A percentile compares a stretch with the other conserved stretches of the same genome.
These are phyloP conservation scores for Ichneumoninae sp. DNA, from an alignment of 2,888 invertebrate species.

Conservation along the genomic window DNA sequence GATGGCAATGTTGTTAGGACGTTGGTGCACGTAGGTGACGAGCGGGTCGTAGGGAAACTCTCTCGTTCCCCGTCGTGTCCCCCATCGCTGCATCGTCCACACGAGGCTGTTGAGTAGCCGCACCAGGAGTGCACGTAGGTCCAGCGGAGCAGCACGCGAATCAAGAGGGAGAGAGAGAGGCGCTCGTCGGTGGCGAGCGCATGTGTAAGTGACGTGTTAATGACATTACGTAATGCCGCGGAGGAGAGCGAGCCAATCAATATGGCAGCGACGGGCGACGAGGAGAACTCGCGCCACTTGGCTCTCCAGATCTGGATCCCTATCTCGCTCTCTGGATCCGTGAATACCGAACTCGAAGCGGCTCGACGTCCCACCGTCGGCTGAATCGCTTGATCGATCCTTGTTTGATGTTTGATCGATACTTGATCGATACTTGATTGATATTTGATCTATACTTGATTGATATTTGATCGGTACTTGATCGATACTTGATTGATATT, in stretches of 20 bases:
- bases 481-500: too few species aligned
- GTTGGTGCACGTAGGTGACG: slow-evolving; percentile 4
- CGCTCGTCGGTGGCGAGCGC: slow-evolving; percentile 72
- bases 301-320: slow-evolving; percentile 13
- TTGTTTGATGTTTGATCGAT: background rate
- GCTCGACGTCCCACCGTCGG: too few species aligned
- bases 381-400: background rate
- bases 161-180: slow-evolving; percentile 51
- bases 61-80: background rate
- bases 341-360: slow-evolving; percentile 12
- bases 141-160: slow-evolving; percentile 48
- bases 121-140: slow-evolving; percentile 37
- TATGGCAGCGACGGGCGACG: slow-evolving; percentile 74
- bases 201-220: slow-evolving; percentile 83
- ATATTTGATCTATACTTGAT: too few species aligned
- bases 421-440: too few species aligned
- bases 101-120: slow-evolving; percentile 16
- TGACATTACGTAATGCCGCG: slow-evolving; percentile 82
- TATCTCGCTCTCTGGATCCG: slow-evolving; percentile 66
- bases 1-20: slow-evolving; percentile 16
- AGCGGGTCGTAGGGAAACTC: slow-evolving; percentile 15
- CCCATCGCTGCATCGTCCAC: background rate
- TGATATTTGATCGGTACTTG: too few species aligned
- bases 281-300: slow-evolving; percentile 63
- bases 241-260: slow-evolving; percentile 80